Evolutionary conservation across 2,888 invertebrate species (phyloP).

Genomic region (Scelioninae gen. 2): DNA sequence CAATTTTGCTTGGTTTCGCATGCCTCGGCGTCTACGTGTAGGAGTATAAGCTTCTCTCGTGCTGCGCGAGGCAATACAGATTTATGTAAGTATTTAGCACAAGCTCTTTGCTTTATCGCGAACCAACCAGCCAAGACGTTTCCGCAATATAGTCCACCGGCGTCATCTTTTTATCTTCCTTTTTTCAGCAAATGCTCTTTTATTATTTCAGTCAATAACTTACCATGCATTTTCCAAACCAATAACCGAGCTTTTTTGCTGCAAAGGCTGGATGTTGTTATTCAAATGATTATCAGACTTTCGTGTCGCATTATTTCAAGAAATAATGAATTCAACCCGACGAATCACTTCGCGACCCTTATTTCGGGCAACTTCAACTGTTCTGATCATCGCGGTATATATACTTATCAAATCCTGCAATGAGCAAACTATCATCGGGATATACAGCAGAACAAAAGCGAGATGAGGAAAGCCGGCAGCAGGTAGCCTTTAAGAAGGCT

Average conservation of each 20-base stretch:
- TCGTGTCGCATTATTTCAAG: background rate
- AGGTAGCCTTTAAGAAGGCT: slow-evolving; percentile 40
- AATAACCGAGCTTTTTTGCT: too few relatives aligned
- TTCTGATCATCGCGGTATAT: slow-evolving; percentile 43
- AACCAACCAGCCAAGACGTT: slow-evolving; percentile 73
- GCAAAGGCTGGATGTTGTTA: background rate
- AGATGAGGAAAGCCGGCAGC: slow-evolving; percentile 65
- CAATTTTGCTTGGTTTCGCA: slow-evolving; percentile 39
- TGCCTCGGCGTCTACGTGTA: slow-evolving; percentile 58
- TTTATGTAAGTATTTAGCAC: slow-evolving; percentile 76
- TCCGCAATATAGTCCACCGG: slow-evolving; percentile 58
- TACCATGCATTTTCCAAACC: slow-evolving; percentile 31
- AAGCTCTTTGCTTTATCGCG: slow-evolving; percentile 75
- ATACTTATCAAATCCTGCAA: slow-evolving; percentile 39
- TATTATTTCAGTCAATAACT: slow-evolving; percentile 47
- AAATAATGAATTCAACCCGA: too few relatives aligned
- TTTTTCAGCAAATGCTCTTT: slow-evolving; percentile 47
- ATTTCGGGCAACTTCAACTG: slow-evolving; percentile 34
- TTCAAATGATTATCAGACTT: background rate
- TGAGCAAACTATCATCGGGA: slow-evolving; percentile 49
- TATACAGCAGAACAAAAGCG: slow-evolving; percentile 64
- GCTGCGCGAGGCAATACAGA: slow-evolving; percentile 75
- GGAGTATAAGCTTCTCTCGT: slow-evolving; percentile 71
- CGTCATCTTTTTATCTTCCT: slow-evolving; percentile 47
- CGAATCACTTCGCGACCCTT: slow-evolving; percentile 31